Percentiles rank a stretch among this genome's conserved stretches.
Conservation (phyloP, 2,797 vertebrate genomes). For the Dermochelys coriacea region DNA sequence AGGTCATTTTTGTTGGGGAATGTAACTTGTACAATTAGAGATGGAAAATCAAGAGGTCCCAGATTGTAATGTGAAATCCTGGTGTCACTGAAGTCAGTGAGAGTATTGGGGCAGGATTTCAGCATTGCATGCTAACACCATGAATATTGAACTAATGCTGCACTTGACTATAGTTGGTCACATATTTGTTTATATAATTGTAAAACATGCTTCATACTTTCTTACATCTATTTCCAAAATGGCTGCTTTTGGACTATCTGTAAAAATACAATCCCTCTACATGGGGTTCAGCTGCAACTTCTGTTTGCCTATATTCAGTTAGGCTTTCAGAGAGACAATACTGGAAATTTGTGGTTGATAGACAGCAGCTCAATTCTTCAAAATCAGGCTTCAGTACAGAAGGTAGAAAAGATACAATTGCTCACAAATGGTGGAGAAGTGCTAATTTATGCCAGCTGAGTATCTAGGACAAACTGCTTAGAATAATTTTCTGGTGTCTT, state of each 20-base stretch:
- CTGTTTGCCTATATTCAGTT: background rate
- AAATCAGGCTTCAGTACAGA: background rate
- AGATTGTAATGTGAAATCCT: background rate
- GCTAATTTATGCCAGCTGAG: slow-evolving; percentile 23
- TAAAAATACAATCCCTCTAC: background rate
- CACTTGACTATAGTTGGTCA: background rate
- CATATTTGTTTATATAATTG: background rate
- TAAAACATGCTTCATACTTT: background rate
- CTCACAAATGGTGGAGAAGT: background rate
- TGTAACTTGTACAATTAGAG: background rate
- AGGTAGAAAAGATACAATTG: background rate
- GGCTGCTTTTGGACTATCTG: background rate
- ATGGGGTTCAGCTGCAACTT: background rate
- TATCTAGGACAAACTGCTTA: background rate
- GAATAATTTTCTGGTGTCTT: slow-evolving; percentile 15
- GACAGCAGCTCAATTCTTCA: background rate
- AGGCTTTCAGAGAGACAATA: background rate
- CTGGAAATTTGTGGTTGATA: background rate
- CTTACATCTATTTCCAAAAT: background rate
- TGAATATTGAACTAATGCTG: background rate
- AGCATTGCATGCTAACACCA: background rate
- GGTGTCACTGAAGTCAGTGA: background rate
- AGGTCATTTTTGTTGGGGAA: slow-evolving; percentile 43
- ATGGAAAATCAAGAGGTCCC: background rate
- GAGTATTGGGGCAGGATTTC: background rate